Base-by-base conservation (phyloP, 2,888 invertebrate genomes). In the Melitaea athalia region DNA sequence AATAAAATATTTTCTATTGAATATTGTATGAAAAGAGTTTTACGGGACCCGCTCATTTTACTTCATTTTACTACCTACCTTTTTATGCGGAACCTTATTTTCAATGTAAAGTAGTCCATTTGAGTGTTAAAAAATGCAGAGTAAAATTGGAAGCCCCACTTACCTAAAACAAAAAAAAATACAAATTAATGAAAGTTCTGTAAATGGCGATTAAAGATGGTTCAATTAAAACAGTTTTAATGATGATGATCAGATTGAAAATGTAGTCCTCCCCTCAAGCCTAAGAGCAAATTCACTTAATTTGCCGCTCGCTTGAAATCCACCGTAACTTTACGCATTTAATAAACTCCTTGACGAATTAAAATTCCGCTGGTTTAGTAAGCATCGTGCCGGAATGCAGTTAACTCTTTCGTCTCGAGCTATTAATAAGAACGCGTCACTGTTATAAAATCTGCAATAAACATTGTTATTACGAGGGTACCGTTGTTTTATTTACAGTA, bases 1-100 rank as follows among this genome's bases (percentile, higher is more conserved):
- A 91, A 89, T 92, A 92, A 91, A 92, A 91, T 88, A 89, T 90
- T 87, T 89, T 88, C 89, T 86, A 91, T 92, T 91, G 91, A 91
- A 91, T 91, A 89, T 91, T 91, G 86, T 85, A 91, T 89, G 89
- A 88, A 89, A 91, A 89, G 85, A 87, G 86, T 89, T 90, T 90
- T 89, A 89, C 82, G 86, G 85, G 81, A 85, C 82, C 84, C 80
- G 87, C 88, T 91, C 89, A 91, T 90, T 91, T 88, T 81, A 85
- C 86, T 86, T 80, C 81, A 85, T 85, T 90, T 89, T 89, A 89
- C 84, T 86, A 84, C 86, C 81, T 82, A 86, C 85, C 82, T 87
- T 89, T 88, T 90, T 89, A 87, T 89, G 83, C 84, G 84, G 83
- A 83, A 81, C 83, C 82, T 79, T 76, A 70, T 76, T 74, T 75